Evolutionary conservation across 2,888 invertebrate genomes (phyloP).

Genomic region (Sycophila texana): DNA sequence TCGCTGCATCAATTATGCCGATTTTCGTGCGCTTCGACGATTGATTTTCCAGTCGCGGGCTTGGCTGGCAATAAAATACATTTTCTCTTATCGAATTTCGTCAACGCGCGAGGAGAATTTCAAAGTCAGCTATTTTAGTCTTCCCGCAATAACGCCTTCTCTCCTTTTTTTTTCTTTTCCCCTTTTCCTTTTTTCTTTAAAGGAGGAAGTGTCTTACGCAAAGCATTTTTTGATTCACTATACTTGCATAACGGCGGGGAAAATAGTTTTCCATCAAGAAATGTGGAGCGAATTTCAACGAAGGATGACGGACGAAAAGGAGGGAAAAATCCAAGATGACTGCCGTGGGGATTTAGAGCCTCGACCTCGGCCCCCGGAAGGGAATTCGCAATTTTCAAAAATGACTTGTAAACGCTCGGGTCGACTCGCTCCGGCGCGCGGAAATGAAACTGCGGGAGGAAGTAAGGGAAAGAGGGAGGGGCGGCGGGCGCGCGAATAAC

Average conservation of each 20-base stretch:
- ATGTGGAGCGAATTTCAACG: not conserved
- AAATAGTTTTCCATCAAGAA: not conserved
- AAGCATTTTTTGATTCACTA: not conserved
- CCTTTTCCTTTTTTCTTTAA: no score
- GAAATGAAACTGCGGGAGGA: conserved; percentile 46
- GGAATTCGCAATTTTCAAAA: conserved; percentile 55
- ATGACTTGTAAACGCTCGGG: conserved; percentile 52
- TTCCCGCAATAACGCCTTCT: no score
- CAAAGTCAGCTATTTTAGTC: no score
- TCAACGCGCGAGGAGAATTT: no score
- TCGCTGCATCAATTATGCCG: not conserved
- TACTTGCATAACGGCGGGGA: not conserved
- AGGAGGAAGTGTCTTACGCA: no score
- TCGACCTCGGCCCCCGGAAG: conserved; percentile 15
- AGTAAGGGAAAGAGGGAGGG: not conserved
- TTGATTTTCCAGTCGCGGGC: no score
- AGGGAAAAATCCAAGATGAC: conserved; percentile 31
- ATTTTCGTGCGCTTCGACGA: not conserved
- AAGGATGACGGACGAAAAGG: conserved; percentile 4
- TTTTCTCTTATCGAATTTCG: no score
- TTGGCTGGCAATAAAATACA: no score
- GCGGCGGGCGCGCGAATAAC: conserved; percentile 27
- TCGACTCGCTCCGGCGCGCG: conserved; percentile 19
- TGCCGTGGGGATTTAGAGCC: conserved; percentile 33
- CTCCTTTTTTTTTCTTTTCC: no score